phyloP scores from a whole-genome alignment of 2,113 vertebrate genomes.

The Lycaon pictus region DNA sequence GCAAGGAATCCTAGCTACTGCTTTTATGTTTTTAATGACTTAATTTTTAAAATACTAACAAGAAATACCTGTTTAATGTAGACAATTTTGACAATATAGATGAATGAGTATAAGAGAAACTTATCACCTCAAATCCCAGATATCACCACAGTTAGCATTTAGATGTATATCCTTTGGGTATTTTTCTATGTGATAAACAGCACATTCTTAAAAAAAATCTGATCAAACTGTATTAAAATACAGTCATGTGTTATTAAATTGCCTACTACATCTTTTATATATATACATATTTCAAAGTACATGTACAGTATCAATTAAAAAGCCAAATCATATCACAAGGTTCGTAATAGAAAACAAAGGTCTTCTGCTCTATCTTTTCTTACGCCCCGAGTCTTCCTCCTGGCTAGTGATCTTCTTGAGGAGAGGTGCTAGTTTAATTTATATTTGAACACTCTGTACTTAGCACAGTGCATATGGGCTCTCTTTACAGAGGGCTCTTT shows the following conservation, averaged over 20 bases:
- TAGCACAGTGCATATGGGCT: background rate
- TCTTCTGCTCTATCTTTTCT: background rate
- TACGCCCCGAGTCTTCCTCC: background rate
- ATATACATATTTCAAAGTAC: no score
- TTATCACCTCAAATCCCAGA: background rate
- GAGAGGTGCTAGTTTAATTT: conserved; percentile 35
- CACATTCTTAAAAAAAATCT: background rate
- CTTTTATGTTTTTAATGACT: background rate
- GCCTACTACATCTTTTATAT: background rate
- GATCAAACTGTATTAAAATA: background rate
- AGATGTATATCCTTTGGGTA: background rate
- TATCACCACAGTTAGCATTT: background rate
- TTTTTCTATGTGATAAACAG: background rate
- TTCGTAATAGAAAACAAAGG: background rate
- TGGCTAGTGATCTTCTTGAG: background rate
- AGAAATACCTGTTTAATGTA: background rate
- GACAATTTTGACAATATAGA: background rate
- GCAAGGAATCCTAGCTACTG: background rate
- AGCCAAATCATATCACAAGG: background rate
- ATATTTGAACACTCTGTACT: background rate
- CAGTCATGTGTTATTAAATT: background rate
- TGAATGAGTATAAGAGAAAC: conserved; percentile 10
- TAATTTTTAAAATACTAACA: background rate
- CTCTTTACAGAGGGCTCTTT: background rate
- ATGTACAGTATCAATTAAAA: background rate